Evolutionary conservation across 2,888 invertebrate species (phyloP), one percentile per base, ranked within the genome.

Genomic region (Drosophila antonietae): DNA sequence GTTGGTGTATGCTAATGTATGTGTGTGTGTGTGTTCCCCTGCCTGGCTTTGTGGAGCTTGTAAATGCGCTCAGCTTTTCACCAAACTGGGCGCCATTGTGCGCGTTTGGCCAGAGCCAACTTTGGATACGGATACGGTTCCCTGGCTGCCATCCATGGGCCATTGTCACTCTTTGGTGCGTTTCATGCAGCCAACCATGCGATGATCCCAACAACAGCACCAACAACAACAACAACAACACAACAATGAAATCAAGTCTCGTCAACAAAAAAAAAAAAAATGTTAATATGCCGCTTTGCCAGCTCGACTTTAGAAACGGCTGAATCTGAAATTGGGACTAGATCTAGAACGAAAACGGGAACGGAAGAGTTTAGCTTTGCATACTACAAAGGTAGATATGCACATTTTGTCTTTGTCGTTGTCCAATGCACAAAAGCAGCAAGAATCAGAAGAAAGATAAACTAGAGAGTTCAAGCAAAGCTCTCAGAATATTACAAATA

Each of bases 111-210:
- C 56, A 60, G 66, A 73, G 68, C 77, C 72, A 79, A 69, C 53
- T 80, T 71, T 79, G 78, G 78, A 76, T 80, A 60, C 69, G 80
- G 78, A 71, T 74, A 80, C 78, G 80, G 70, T 80, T 80, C 78
- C 70, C 77, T 80, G 77, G 70, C 68, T 64, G 70, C 65, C 73
- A 76, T 67, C 77, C 78, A 69, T 72, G 76, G 78, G 64, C 81
- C 69, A 81, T 81, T 79, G 81, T 81, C 81, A 81, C 71, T 81
- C 79, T 77, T 58, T 77, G 77, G 81, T 81, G 81, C 81, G 81
- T 81, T 81, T 64, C 81, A 81, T 78, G 81, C 81, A 81, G 66
- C 81, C 70, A 81, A 79, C 68, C 81, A 81, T 81, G 81, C 77
- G 74, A 81, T 71, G 73, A 80, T 69, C 61, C 75, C 71, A 71